Conservation (phyloP, 2,797 vertebrate genomes). For the Xenopus petersii region DNA sequence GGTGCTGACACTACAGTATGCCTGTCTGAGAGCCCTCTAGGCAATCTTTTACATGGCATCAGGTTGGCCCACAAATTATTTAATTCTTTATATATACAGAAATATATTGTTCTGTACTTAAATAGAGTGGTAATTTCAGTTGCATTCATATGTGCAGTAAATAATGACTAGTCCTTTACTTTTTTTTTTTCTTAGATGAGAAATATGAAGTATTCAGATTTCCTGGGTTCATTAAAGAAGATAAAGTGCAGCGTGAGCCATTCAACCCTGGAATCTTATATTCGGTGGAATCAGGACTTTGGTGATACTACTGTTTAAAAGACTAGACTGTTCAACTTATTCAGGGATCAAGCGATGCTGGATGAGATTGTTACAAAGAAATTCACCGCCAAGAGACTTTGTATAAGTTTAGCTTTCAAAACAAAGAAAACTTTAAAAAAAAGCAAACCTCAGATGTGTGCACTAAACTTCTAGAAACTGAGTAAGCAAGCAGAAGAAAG, state of each 20-base stretch:
- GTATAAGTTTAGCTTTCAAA: constrained; percentile 50
- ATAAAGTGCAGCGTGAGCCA: constrained; percentile 85
- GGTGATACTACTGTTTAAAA: constrained; percentile 86
- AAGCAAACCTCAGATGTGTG: constrained; percentile 54
- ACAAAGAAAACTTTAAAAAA: constrained; percentile 55
- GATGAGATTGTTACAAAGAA: background rate
- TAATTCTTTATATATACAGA: too few species aligned
- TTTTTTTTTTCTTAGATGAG: constrained; percentile 72
- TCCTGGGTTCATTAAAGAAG: constrained; percentile 86
- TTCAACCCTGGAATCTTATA: constrained; percentile 76
- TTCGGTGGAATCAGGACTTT: constrained; percentile 88
- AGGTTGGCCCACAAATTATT: too few species aligned
- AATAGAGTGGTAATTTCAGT: too few species aligned
- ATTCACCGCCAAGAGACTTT: constrained; percentile 26
- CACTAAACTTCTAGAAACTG: constrained; percentile 58
- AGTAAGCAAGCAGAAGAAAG: constrained; percentile 39
- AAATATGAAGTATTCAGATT: constrained; percentile 86
- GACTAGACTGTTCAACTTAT: constrained; percentile 3
- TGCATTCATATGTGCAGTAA: too few species aligned
- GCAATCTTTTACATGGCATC: too few species aligned
- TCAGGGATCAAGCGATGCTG: background rate
- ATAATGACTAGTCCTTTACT: background rate
- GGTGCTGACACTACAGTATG: too few species aligned
- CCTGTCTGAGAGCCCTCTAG: too few species aligned
- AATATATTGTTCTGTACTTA: too few species aligned